Conservation (phyloP, 2,113 vertebrate species). For the Hippocampus mohnikei region DNA sequence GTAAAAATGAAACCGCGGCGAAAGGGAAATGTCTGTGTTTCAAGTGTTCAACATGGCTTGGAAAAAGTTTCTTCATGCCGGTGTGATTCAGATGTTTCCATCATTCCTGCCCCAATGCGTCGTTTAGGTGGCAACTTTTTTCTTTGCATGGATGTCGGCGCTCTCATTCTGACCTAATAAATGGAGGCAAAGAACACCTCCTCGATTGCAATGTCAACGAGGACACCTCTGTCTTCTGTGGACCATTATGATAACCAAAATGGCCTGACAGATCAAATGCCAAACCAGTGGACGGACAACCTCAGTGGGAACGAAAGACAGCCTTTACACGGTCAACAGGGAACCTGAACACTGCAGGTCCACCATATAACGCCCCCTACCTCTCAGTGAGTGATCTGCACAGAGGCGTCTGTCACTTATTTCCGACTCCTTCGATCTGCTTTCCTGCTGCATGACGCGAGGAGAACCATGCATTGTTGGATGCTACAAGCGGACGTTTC, state of each 20-base stretch:
- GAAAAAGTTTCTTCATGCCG: slow-evolving; percentile 9
- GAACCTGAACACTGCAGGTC: slow-evolving; percentile 41
- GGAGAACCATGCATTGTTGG: background rate
- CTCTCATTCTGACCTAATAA: slow-evolving; percentile 28
- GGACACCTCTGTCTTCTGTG: slow-evolving; percentile 38
- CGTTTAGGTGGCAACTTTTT: slow-evolving; percentile 18
- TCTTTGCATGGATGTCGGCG: slow-evolving; percentile 34
- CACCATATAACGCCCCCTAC: slow-evolving; percentile 60
- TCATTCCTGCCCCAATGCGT: slow-evolving; percentile 9
- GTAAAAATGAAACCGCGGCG: slow-evolving; percentile 12
- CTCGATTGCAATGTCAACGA: slow-evolving; percentile 32
- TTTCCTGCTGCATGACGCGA: slow-evolving; percentile 38
- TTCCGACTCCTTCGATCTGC: slow-evolving; percentile 21
- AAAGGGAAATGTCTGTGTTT: slow-evolving; percentile 17
- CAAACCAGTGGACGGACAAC: slow-evolving; percentile 42
- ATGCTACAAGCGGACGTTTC: background rate
- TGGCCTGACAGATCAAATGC: slow-evolving; percentile 32
- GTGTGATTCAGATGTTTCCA: slow-evolving; percentile 5
- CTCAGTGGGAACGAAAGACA: slow-evolving; percentile 37
- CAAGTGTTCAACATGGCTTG: background rate
- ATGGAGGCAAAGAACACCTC: slow-evolving; percentile 20
- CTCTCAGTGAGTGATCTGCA: slow-evolving; percentile 58
- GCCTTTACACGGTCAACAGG: slow-evolving; percentile 55
- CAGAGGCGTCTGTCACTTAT: slow-evolving; percentile 31
- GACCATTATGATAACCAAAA: slow-evolving; percentile 52